Evolutionary conservation across 2,797 vertebrate species (phyloP).

Genomic region (Astyanax mexicanus): DNA sequence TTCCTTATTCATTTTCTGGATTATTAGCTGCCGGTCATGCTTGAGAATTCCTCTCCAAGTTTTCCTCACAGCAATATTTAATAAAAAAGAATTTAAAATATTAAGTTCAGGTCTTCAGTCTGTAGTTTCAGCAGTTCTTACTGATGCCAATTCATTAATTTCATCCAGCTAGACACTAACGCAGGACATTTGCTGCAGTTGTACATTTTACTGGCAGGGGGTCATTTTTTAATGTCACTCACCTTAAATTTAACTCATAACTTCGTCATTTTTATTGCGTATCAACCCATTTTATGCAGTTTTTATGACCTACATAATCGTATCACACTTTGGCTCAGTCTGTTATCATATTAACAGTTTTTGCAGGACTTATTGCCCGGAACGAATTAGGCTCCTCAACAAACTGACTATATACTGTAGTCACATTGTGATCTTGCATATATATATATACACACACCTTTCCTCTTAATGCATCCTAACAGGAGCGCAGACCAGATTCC

Average conservation of each 20-base stretch:
- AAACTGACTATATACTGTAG: too few species aligned
- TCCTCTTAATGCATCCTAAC: not conserved
- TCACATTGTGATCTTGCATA: too few species aligned
- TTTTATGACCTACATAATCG: too few species aligned
- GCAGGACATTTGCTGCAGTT: not conserved
- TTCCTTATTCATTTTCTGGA: not conserved
- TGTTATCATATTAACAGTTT: not conserved
- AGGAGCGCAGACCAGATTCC: not conserved
- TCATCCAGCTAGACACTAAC: not conserved
- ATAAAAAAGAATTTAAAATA: not conserved
- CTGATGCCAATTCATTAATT: not conserved
- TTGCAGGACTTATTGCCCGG: not conserved
- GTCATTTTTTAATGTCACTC: not conserved
- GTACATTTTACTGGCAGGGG: constrained; percentile 6
- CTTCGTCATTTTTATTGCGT: not conserved
- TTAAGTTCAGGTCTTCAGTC: not conserved
- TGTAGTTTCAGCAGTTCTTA: constrained; percentile 1
- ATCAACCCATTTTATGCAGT: not conserved
- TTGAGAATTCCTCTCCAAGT: not conserved
- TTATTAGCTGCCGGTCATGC: not conserved
- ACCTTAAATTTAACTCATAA: not conserved
- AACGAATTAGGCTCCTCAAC: not conserved
- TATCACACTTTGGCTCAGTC: not conserved
- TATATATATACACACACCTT: not conserved
- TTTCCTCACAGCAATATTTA: not conserved